Base-by-base conservation (phyloP, 2,888 invertebrate genomes). In the Synanthedon formicaeformis region DNA sequence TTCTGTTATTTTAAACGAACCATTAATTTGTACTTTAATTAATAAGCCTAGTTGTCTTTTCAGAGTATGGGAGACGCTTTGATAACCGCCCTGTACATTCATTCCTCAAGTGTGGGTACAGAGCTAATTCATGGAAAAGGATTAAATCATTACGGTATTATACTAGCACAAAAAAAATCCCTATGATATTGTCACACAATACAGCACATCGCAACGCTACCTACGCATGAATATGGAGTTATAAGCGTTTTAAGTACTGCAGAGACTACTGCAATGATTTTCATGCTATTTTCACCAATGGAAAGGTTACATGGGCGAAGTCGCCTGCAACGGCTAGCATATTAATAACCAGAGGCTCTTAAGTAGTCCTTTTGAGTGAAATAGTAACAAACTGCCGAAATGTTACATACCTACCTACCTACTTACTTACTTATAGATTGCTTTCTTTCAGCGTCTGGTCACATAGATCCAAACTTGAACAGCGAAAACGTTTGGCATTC, bases 121-220 rank as follows among this genome's bases (percentile, higher is more conserved):
- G 86, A 86, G 66, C 60, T 83, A 5, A 71, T 87, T 59, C 72
- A 71, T 56, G 86, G 86, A 53, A 87, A 86, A 70, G 85, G 81
- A 55, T 64, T 87, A 41, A 82, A 86, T 62, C 70, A 73, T 64
- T 85, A 71, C 59, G 85, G 86, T 86, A 68, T 27, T 18, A 10
- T 34, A 27, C 27, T 27, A 27, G 27, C 2, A 8, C 27, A 27
- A 27, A 8, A 8, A 27, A 27, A 2, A 34, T 34, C 3, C 34
- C 34, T 2, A 34, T 34, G 34, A 34, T 10, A 34, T 8, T 34
- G 34, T 34, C 34, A 34, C 34, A 34, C 6, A 34, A 34, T 3
- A 34, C 34, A 34, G 10, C 41, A 34, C 34, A 34, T 34, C 34
- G 34, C 8, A 2, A 34, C 1, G 8, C 8, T 34, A 6, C 16